These are phyloP conservation scores for Homarus americanus DNA, from an alignment of 1,140 invertebrate genomes.

Conservation along the genomic window DNA sequence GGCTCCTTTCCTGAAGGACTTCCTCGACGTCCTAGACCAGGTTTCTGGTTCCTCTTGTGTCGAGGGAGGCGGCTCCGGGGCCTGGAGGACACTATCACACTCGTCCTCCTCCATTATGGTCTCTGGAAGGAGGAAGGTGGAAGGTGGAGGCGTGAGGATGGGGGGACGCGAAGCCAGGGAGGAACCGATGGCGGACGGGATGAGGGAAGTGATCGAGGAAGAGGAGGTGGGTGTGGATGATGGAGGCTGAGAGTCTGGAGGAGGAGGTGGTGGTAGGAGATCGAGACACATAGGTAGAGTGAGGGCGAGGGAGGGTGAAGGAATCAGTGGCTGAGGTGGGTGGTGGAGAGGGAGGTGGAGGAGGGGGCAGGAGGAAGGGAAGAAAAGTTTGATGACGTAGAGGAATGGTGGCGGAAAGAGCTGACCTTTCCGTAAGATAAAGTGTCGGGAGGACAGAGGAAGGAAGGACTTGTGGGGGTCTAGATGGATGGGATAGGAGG, in stretches of 20 bases:
- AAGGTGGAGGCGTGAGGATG: not conserved
- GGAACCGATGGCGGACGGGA: constrained; percentile 55
- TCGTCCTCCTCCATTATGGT: constrained; percentile 61
- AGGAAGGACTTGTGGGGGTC: too few relatives aligned
- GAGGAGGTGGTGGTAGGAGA: not conserved
- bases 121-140: constrained; percentile 29
- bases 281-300: too few relatives aligned
- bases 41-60: not conserved
- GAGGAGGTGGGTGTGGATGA: constrained; percentile 4
- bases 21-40: constrained; percentile 30
- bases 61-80: constrained; percentile 24
- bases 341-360: not conserved
- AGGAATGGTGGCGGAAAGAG: constrained; percentile 36
- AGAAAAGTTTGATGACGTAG: constrained; percentile 21
- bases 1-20: constrained; percentile 51
- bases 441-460: not conserved
- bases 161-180: constrained; percentile 20
- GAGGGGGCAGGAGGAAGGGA: constrained; percentile 35
- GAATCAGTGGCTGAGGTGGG: not conserved
- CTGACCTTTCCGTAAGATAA: not conserved
- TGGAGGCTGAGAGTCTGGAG: not conserved
- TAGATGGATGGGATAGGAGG: constrained; percentile 7
- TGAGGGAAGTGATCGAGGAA: constrained; percentile 17
- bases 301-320: too few relatives aligned
- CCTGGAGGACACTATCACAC: constrained; percentile 56